Conservation (phyloP, 2,888 invertebrate genomes). For the Panzeria rudis region DNA sequence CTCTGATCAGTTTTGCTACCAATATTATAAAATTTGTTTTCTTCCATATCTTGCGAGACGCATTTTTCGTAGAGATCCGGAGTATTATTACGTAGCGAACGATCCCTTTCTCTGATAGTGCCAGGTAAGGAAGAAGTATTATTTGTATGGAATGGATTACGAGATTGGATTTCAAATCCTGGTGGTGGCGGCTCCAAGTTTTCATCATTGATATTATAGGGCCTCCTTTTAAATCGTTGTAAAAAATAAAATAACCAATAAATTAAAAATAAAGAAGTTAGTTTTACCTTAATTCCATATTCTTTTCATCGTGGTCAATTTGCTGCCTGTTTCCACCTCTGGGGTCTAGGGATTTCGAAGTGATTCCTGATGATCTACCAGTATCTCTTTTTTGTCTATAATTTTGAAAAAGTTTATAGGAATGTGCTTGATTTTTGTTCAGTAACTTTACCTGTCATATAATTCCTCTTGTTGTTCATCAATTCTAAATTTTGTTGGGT, state of each 20-base stretch:
- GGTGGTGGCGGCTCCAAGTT: slow-evolving; percentile 78
- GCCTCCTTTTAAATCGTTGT: slow-evolving; percentile 46
- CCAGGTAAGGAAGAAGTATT: slow-evolving; percentile 36
- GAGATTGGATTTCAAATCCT: slow-evolving; percentile 77
- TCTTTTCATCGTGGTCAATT: slow-evolving; percentile 52
- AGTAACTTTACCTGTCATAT: slow-evolving; percentile 57
- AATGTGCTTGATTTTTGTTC: neutral
- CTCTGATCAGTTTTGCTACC: slow-evolving; percentile 53
- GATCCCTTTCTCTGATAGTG: slow-evolving; percentile 51
- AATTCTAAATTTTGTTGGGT: slow-evolving; percentile 48
- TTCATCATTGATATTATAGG: slow-evolving; percentile 67
- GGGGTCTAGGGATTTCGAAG: slow-evolving; percentile 61
- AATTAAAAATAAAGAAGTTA: neutral
- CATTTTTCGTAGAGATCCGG: slow-evolving; percentile 73
- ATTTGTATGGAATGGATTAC: slow-evolving; percentile 67
- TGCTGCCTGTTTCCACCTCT: slow-evolving; percentile 53
- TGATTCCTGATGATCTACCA: slow-evolving; percentile 32
- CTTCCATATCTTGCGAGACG: slow-evolving; percentile 71
- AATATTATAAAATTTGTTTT: slow-evolving; percentile 65
- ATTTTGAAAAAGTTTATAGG: neutral
- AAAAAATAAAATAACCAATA: neutral
- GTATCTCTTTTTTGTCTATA: slow-evolving; percentile 58
- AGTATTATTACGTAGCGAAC: slow-evolving; percentile 59
- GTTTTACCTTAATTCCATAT: slow-evolving; percentile 56
- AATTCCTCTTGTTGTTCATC: slow-evolving; percentile 60